Conservation (phyloP, 2,888 invertebrate genomes). For the Cheilosia urbana region DNA sequence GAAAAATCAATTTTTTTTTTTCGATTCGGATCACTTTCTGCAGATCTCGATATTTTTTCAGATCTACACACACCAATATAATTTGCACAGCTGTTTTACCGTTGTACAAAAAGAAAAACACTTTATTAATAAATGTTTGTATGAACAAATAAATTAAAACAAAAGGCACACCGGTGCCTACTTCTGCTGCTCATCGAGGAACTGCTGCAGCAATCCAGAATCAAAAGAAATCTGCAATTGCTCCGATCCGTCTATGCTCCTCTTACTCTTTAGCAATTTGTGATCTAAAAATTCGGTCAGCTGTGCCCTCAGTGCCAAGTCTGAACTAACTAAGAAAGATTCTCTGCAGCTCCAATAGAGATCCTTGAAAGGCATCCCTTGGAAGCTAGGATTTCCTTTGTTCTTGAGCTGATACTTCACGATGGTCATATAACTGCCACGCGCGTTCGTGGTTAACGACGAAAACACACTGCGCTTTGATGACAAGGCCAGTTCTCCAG, state of each 20-base stretch:
- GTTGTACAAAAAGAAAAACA: slow-evolving; percentile 5
- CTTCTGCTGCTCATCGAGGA: slow-evolving; percentile 86
- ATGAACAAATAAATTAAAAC: slow-evolving; percentile 61
- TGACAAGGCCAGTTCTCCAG: slow-evolving; percentile 91
- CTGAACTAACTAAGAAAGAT: slow-evolving; percentile 95
- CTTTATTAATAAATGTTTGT: slow-evolving; percentile 25
- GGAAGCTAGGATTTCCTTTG: slow-evolving; percentile 88
- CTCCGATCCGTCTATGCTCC: slow-evolving; percentile 92
- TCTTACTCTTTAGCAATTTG: slow-evolving; percentile 92
- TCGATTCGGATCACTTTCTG: no score
- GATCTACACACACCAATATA: no score
- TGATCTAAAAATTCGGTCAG: slow-evolving; percentile 98
- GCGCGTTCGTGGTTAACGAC: slow-evolving; percentile 95
- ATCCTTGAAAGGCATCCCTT: slow-evolving; percentile 95
- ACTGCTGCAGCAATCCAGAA: slow-evolving; percentile 89
- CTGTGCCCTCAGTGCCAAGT: slow-evolving; percentile 94
- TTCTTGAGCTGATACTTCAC: slow-evolving; percentile 92
- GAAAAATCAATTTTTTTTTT: no score
- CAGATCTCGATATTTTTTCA: no score
- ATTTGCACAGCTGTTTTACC: no score
- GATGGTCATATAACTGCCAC: slow-evolving; percentile 92
- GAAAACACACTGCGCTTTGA: slow-evolving; percentile 95
- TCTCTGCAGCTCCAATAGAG: slow-evolving; percentile 93
- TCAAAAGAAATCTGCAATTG: slow-evolving; percentile 92
- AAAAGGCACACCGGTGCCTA: slow-evolving; percentile 65